These are phyloP conservation scores for Eulithis prunata DNA, from an alignment of 2,888 invertebrate genomes.

Conservation along the genomic window DNA sequence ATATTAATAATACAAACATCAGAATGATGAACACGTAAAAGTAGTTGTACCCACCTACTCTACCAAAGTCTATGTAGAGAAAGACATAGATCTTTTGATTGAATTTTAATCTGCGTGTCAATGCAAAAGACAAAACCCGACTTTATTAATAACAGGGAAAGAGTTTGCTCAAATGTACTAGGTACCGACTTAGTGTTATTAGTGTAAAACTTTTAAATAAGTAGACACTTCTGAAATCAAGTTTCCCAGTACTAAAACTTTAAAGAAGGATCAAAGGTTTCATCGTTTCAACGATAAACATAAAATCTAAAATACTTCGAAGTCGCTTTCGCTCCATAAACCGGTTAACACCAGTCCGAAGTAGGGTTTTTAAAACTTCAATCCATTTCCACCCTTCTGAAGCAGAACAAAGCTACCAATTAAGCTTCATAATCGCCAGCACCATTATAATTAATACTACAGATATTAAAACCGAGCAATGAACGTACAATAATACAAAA, in stretches of 20 bases:
- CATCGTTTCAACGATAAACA: slow-evolving; percentile 28
- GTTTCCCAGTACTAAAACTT: slow-evolving; percentile 25
- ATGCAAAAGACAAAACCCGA: too few species aligned
- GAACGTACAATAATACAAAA: slow-evolving; percentile 66
- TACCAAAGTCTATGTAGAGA: too few species aligned
- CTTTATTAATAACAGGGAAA: too few species aligned
- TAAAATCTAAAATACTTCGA: slow-evolving; percentile 36
- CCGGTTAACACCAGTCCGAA: slow-evolving; percentile 48
- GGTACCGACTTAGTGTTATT: too few species aligned
- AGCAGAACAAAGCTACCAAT: slow-evolving; percentile 71
- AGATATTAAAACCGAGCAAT: slow-evolving; percentile 75
- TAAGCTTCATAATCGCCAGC: slow-evolving; percentile 72
- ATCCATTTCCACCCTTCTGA: slow-evolving; percentile 59
- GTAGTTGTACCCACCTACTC: too few species aligned
- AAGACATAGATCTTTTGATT: too few species aligned
- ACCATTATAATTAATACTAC: slow-evolving; percentile 76
- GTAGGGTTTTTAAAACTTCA: slow-evolving; percentile 60
- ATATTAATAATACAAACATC: too few species aligned
- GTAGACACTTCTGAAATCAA: slow-evolving; percentile 23
- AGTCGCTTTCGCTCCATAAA: slow-evolving; percentile 47
- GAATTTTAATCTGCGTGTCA: too few species aligned
- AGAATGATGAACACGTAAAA: too few species aligned
- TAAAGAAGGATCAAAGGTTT: slow-evolving; percentile 34
- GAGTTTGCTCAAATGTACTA: too few species aligned
- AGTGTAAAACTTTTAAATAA: slow-evolving; percentile 26